phyloP scores from a whole-genome alignment of 2,113 vertebrate genomes.

The Ramphastos sulfuratus region DNA sequence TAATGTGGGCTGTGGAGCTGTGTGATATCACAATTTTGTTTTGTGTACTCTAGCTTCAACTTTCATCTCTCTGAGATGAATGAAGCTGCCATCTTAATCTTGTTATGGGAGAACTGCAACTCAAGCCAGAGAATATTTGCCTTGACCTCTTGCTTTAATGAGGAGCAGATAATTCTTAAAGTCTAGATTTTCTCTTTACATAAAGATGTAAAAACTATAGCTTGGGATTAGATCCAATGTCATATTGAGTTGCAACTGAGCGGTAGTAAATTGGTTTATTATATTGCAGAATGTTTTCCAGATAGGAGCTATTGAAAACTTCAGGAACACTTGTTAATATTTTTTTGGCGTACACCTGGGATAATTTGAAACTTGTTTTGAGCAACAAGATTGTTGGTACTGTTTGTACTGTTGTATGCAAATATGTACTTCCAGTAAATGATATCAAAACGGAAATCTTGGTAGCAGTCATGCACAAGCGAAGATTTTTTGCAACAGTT shows the following conservation, averaged over 20 bases:
- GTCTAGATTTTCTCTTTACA: neutral
- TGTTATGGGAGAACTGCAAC: neutral
- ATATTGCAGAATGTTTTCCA: neutral
- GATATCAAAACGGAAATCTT: neutral
- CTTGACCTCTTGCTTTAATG: neutral
- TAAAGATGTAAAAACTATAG: neutral
- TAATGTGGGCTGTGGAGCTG: neutral
- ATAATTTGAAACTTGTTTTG: neutral
- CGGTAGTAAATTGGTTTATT: neutral
- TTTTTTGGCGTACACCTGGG: neutral
- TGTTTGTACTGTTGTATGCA: neutral
- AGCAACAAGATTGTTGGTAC: neutral
- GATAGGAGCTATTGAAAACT: neutral
- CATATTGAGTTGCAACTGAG: neutral
- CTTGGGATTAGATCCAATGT: neutral
- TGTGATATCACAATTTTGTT: neutral
- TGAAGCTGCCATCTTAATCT: neutral
- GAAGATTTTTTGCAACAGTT: neutral
- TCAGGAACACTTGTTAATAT: neutral
- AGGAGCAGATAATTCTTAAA: neutral
- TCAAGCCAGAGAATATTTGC: neutral
- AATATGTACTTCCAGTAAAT: neutral
- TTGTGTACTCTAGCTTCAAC: neutral
- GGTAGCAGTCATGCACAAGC: neutral
- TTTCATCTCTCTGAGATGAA: neutral